Evolutionary conservation across 2,797 vertebrate genomes (phyloP), one percentile per base, ranked within the genome.

Genomic region (Clamator glandarius): DNA sequence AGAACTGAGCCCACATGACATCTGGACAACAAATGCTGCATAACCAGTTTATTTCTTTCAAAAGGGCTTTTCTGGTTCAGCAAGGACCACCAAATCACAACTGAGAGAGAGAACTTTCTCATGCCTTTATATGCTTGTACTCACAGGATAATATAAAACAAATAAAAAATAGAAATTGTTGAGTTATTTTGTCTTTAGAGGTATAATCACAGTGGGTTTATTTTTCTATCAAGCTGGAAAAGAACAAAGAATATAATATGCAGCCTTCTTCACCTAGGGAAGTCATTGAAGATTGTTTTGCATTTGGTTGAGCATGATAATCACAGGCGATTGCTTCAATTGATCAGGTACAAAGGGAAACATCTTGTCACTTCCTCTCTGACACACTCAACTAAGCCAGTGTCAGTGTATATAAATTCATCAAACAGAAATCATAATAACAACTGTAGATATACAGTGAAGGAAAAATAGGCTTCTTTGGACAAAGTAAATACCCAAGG

Each of bases 271-370:
- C 36, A 75, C 8, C 9, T 28, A 46, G 3, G 11, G 31, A 24
- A 88, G 29, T 52, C 21, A 72, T 14, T 44, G 70, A 80, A 61
- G 1, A 5, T 90, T 85, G 21, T 26, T 75, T 67, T 68, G 11
- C 6, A 2, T 89, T 82, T 62, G 9, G 2, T 11, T 91, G 31
- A 78, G 15, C 46, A 64, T 29, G 33, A 24, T 25, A 61, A 54
- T 64, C 83, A 46, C 11, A 51, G 31, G 5, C 0, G 0, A 83
- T 50, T 80, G 5, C 8, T 67, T 63, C 50, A 35, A 23, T 1
- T 39, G 66, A 75, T 75, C 15, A 51, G 26, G 9, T 66, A 66
- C 19, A 48, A 86, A 66, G 6, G 13, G 66, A 89, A 82, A 42
- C 1, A 3, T 11, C 35, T 75, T 77, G 31, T 66, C 9, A 23